Evolutionary conservation across 2,797 vertebrate species (phyloP), one percentile per base, ranked within the genome.

Genomic region (Coregonus sp.): DNA sequence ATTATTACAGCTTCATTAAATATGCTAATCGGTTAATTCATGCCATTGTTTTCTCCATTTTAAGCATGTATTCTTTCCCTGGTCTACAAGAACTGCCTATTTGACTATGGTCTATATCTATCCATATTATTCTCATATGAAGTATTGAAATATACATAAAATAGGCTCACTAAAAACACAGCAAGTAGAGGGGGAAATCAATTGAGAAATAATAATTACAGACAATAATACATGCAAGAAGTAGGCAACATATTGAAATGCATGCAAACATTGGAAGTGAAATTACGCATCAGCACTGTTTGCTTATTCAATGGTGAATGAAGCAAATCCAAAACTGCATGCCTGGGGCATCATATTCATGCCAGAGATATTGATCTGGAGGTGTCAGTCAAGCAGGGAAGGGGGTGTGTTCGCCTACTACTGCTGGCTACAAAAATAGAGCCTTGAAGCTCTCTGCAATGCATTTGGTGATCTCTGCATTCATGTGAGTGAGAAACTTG

Each of bases 321-420:
- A 54, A 15, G 33, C 35, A 15, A 7, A 61, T 76, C 67, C 35
- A 16, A 68, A 78, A 18, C 25, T 25, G 25, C 25, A 25, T 1
- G 25, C 25, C 63, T 6, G 52, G 16, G 37, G 31, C 29, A 56
- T 2, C 56, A 65, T 35, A 78, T 59, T 70, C 74, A 52, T 73
- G 78, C 47, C 63, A 66, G 37, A 71, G 25, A 71, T 51, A 69
- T 52, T 65, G 75, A 52, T 75, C 40, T 63, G 14, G 75, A 73
- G 37, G 29, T 52, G 63, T 75, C 73, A 66, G 35, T 77, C 20
- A 37, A 35, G 51, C 71, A 66, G 20, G 73, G 61, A 78, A 14
- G 61, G 4, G 25, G 40, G 33, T 3, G 16, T 31, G 67, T 6
- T 31, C 5, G 25, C 20, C 56, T 20, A 59, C 31, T 12, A 52